Base-by-base conservation (phyloP, 2,797 vertebrate genomes). In the Sorex maritimensis region DNA sequence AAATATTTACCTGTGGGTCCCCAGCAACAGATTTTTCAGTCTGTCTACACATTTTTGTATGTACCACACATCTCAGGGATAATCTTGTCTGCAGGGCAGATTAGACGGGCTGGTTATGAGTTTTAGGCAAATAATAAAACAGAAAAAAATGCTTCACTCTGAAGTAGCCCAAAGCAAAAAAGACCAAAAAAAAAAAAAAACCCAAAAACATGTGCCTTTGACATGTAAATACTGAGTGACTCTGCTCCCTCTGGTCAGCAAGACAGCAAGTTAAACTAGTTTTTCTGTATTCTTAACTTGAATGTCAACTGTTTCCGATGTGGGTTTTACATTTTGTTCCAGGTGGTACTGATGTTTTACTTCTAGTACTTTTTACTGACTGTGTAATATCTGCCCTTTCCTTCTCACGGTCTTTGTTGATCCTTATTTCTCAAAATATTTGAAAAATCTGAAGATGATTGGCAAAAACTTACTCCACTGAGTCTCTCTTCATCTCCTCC, bases 391-490 rank as follows among this genome's bases (percentile, higher is more conserved):
- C 7, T 44, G 67, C 30, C 38, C n/a, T 10, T 24, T 30, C 38
- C n/a, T 10, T 24, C 67, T 65, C 14, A 13, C 34, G 38, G 14
- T n/a, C 11, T 61, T 46, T 85, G 15, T 81, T 84, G 46, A 44
- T 71, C 65, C 4, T 74, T 82, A 80, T 72, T 86, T 23, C 4
- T 38, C 61, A 58, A 34, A 4, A 23, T 44, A 89, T 34, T 19
- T 19, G 30, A 80, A 72, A 90, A n/a, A 21, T 78, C 23, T 88
- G 79, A 90, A 86, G 85, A 41, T 69, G 1, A 85, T 73, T 69
- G 19, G 69, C 17, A 15, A 49, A 71, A 86, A 55, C 28, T 38
- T 9, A 34, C 26, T 19, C 17, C 2, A 24, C 49, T 80, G 5
- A 46, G 12, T 69, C 28, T 46, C 21, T 84, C 44, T 6, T 11